Percentiles rank a stretch among this genome's conserved stretches.
These are phyloP conservation scores for Darevskia mixta DNA, from an alignment of 2,797 vertebrate genomes.

Conservation along the genomic window DNA sequence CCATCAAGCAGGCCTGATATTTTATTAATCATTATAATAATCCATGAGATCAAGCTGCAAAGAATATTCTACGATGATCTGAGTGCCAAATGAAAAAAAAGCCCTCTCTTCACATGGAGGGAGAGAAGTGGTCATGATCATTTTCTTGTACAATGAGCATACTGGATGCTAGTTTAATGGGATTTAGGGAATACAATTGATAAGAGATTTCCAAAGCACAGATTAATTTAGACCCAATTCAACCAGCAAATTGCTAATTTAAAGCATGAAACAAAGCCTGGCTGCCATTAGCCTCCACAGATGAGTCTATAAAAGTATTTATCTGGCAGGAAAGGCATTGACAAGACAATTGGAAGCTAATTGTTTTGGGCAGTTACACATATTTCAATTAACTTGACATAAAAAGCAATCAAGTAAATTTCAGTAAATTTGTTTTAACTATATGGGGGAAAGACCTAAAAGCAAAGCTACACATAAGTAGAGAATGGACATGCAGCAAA, in stretches of 20 bases:
- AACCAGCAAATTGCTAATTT: conserved; percentile 55
- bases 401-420: conserved; percentile 52
- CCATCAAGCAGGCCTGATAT: not conserved
- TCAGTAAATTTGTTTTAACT: conserved; percentile 30
- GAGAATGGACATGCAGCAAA: not conserved
- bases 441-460: not conserved
- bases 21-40: not conserved
- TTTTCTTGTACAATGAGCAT: not conserved
- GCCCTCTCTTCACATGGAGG: too few species aligned
- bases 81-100: not conserved
- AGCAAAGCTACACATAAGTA: conserved; percentile 4
- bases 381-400: conserved; percentile 76
- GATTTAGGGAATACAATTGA: conserved; percentile 42
- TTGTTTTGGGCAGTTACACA: conserved; percentile 71
- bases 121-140: not conserved
- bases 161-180: conserved; percentile 41
- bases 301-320: conserved; percentile 70
- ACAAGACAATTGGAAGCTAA: conserved; percentile 68
- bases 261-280: conserved; percentile 64
- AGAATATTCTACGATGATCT: not conserved
- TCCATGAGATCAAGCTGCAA: not conserved
- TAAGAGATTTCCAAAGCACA: conserved; percentile 62
- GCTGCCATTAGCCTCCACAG: conserved; percentile 48
- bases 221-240: conserved; percentile 62
- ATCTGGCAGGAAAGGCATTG: conserved; percentile 71